Evolutionary conservation across 2,888 invertebrate genomes (phyloP), one percentile per base, ranked within the genome.

Genomic region (Ryuthela nishihirai): DNA sequence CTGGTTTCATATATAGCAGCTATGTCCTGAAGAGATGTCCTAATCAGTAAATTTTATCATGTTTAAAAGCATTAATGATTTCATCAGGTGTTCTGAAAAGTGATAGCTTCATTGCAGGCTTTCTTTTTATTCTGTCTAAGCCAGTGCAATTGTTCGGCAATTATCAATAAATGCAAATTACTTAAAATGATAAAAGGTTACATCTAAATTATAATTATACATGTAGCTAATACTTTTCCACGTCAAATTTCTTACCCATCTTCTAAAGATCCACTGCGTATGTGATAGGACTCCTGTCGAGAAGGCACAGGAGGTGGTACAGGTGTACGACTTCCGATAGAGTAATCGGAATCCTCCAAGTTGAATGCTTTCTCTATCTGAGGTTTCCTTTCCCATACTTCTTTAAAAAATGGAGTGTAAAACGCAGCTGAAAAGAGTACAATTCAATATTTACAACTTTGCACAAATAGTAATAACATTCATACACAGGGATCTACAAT

Each of bases 371-470:
- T 88, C 73, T 95, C 94, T 49, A 94, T 93, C 77, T 93, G 92
- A 24, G 89, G 90, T 70, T 93, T 92, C 69, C 90, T 88, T 74
- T 93, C 92, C 93, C 92, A 94, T 20, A 91, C 93, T 74, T 92
- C 92, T 74, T 92, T 91, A 78, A 95, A 89, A 79, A 95, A 95
- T 41, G 93, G 92, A 41, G 89, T 90, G 75, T 91, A 95, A 75
- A 92, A 91, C 25, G 92, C 90, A 71, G 91, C 90, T 91, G 76
- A 0, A 77, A 76, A 62, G 56, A 62, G 23, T n/a, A n/a, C n/a
- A n/a, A n/a, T n/a, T n/a, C n/a, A n/a, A n/a, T n/a, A n/a, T n/a
- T n/a, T n/a, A n/a, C n/a, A n/a, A n/a, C n/a, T n/a, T n/a, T n/a
- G n/a, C n/a, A n/a, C n/a, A n/a, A n/a, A n/a, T n/a, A n/a, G n/a